Conservation (phyloP, 2,888 invertebrate genomes). For the Catocala fraxini region DNA sequence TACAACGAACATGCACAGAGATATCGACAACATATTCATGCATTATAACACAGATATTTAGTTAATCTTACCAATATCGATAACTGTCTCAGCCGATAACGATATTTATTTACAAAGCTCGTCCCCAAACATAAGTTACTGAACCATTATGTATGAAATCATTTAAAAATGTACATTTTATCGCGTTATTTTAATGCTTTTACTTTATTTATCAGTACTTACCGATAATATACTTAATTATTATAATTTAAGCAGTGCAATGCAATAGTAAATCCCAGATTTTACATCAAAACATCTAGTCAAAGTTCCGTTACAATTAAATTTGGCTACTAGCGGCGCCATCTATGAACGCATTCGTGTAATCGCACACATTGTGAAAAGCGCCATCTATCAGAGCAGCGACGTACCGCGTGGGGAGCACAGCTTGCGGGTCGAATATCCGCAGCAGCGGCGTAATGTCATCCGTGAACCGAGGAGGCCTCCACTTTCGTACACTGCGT, state of each 20-base stretch:
- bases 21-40: conserved; percentile 38
- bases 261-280: conserved; percentile 29
- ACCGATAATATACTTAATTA: conserved; percentile 30
- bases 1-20: conserved; percentile 46
- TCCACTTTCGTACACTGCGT: conserved; percentile 93
- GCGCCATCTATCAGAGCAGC: conserved; percentile 81
- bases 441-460: conserved; percentile 93
- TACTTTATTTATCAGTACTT: conserved; percentile 34
- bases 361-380: conserved; percentile 72
- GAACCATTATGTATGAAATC: conserved; percentile 33
- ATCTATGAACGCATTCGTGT: conserved; percentile 68
- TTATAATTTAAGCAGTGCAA: conserved; percentile 55
- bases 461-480: conserved; percentile 93
- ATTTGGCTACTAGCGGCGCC: conserved; percentile 63
- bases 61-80: conserved; percentile 26
- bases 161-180: conserved; percentile 33
- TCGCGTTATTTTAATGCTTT: conserved; percentile 29
- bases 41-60: conserved; percentile 22
- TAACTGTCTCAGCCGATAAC: conserved; percentile 26
- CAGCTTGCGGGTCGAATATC: conserved; percentile 92
- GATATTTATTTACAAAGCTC: conserved; percentile 51
- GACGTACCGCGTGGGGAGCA: conserved; percentile 85
- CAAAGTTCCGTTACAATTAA: conserved; percentile 15
- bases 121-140: conserved; percentile 41
- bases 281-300: conserved; percentile 38